Percentiles rank a stretch among this genome's conserved stretches.
These are phyloP conservation scores for Sebastes itinus DNA, from an alignment of 2,797 vertebrate species.

Conservation along the genomic window DNA sequence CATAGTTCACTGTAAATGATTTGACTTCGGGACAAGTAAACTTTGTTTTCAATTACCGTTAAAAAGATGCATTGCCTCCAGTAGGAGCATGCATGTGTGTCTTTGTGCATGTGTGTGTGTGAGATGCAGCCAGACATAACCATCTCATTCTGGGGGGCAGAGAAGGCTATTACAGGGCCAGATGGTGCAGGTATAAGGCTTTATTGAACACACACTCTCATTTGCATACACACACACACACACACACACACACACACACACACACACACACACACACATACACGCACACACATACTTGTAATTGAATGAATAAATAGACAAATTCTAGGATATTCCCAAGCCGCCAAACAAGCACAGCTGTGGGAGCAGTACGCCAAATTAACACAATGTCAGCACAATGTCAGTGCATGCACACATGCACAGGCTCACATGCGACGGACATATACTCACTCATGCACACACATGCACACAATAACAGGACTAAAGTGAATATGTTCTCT, in stretches of 20 bases:
- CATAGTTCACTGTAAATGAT: background rate
- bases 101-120: constrained; percentile 6
- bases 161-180: constrained; percentile 71
- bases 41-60: constrained; percentile 37
- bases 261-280: background rate
- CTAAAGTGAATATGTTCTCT: constrained; percentile 16
- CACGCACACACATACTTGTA: constrained; percentile 27
- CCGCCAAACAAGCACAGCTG: constrained; percentile 60
- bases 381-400: constrained; percentile 72
- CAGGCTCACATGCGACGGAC: constrained; percentile 4
- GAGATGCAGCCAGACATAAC: constrained; percentile 57
- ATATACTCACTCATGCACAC: background rate
- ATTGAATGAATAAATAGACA: constrained; percentile 69
- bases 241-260: background rate
- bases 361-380: constrained; percentile 46
- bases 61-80: constrained; percentile 34
- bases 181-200: constrained; percentile 71
- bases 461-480: background rate
- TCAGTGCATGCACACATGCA: constrained; percentile 39
- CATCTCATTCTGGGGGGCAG: constrained; percentile 68
- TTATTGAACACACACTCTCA: constrained; percentile 44
- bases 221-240: constrained; percentile 30
- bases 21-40: constrained; percentile 20
- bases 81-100: background rate
- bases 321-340: constrained; percentile 65